These are phyloP conservation scores for Seriola aureovittata DNA, from an alignment of 2,113 vertebrate species.

Conservation along the genomic window DNA sequence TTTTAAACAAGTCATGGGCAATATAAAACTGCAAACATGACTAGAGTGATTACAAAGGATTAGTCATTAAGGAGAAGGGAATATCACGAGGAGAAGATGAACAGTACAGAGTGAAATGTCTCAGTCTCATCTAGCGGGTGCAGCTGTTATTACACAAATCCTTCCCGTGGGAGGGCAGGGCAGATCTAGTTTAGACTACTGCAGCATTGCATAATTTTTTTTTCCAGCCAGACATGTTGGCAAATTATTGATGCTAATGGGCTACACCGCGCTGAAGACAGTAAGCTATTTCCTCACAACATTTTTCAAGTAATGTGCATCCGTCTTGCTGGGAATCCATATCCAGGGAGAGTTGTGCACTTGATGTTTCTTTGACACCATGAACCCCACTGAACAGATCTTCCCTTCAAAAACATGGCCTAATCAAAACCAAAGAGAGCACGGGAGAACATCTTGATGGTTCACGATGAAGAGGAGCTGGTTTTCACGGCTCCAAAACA, in stretches of 20 bases:
- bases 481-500: slow-evolving; percentile 62
- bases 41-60: slow-evolving; percentile 23
- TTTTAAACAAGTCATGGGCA: slow-evolving; percentile 8
- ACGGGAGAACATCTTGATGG: slow-evolving; percentile 42
- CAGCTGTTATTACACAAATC: slow-evolving; percentile 54
- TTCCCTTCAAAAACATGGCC: slow-evolving; percentile 36
- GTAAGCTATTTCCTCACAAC: slow-evolving; percentile 22
- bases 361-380: slow-evolving; percentile 26
- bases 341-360: slow-evolving; percentile 33
- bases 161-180: slow-evolving; percentile 34
- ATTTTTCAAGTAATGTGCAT: slow-evolving; percentile 6
- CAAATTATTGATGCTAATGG: slow-evolving; percentile 41
- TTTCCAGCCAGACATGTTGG: slow-evolving; percentile 10
- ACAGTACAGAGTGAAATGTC: slow-evolving; percentile 33
- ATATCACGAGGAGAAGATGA: slow-evolving; percentile 23
- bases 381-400: slow-evolving; percentile 15
- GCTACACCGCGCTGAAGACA: slow-evolving; percentile 7
- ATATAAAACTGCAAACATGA: not conserved
- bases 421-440: slow-evolving; percentile 60
- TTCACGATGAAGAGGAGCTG: slow-evolving; percentile 51
- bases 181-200: slow-evolving; percentile 47
- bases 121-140: slow-evolving; percentile 35
- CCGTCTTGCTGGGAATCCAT: slow-evolving; percentile 35
- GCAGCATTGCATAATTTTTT: slow-evolving; percentile 54
- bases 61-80: slow-evolving; percentile 25